These are phyloP conservation scores for Agelastica alni DNA, from an alignment of 2,888 invertebrate genomes.

Conservation along the genomic window DNA sequence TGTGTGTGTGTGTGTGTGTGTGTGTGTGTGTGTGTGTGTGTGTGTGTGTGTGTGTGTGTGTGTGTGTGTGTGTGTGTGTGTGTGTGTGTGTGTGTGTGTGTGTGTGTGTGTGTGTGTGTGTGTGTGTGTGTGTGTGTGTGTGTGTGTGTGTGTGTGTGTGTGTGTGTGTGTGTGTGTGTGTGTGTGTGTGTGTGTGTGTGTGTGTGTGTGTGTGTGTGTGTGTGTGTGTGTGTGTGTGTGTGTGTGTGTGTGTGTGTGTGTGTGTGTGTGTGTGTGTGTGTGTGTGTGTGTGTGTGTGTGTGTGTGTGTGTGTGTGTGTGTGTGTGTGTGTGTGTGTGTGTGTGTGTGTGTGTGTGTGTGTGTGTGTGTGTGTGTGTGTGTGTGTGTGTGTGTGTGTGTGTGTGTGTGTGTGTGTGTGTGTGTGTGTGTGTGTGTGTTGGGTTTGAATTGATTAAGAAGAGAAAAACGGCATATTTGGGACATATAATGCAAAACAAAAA, in stretches of 20 bases:
- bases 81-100: neutral
- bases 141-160: neutral
- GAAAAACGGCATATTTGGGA: too few relatives aligned
- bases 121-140: neutral
- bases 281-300: conserved; percentile 12
- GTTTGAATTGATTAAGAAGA: too few relatives aligned
- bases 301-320: conserved; percentile 16
- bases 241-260: conserved; percentile 2
- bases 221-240: conserved; percentile 2
- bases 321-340: too few relatives aligned
- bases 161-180: neutral
- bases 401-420: too few relatives aligned
- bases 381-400: too few relatives aligned
- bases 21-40: neutral
- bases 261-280: conserved; percentile 2
- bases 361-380: too few relatives aligned
- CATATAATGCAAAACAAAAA: too few relatives aligned
- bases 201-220: conserved; percentile 2
- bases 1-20: neutral
- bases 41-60: neutral
- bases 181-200: neutral
- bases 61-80: neutral
- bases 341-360: too few relatives aligned
- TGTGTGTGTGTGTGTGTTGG: too few relatives aligned
- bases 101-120: neutral